Base-by-base conservation (phyloP, 2,888 invertebrate species). In the Harpalus rubripes region DNA sequence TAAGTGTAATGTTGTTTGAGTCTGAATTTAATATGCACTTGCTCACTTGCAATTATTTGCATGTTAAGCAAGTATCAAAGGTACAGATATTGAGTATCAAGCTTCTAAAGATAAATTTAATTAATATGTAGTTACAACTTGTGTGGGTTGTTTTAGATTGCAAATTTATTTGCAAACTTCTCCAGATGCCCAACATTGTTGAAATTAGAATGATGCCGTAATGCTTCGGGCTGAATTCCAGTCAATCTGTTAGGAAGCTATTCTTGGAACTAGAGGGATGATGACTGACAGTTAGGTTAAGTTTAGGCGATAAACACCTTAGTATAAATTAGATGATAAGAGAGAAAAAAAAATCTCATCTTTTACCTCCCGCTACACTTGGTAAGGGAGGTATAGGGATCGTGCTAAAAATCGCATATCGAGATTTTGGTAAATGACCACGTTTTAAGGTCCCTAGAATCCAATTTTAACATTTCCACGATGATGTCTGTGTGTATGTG, bases 31-130 rank as follows among this genome's bases (percentile, higher is more conserved):
- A 63, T 26, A 63, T 12, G 2, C 18, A 0, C 10, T 59, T 26
- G 63, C 22, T 0, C 18, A 0, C 10, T 59, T 26, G 63, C 22
- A 63, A 63, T 63, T 18, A 63, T 7, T 63, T 63, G 26, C 26
- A 63, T 16, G 59, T 26, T 63, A 61, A 61, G 59, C 59, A 61
- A 22, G 26, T 63, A 63, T 26, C 26, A 63, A 63, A 63, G 26
- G 12, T 63, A 52, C 1, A 52, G 10, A 52, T 32, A 32, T 32
- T 32, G 32, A 32, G 32, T 32, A 4, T 32, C 32, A 32, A 32
- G 32, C 44, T 52, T 12, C 44, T 52, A 52, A 12, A 10, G 44
- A 52, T 52, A 52, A 10, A 32, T 32, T 32, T 32, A 32, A 32
- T 32, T 32, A 32, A 12, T 52, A n/a, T n/a, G n/a, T n/a, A 52